These are phyloP conservation scores for Argyrosomus japonicus DNA, from an alignment of 2,113 vertebrate genomes.

Conservation along the genomic window DNA sequence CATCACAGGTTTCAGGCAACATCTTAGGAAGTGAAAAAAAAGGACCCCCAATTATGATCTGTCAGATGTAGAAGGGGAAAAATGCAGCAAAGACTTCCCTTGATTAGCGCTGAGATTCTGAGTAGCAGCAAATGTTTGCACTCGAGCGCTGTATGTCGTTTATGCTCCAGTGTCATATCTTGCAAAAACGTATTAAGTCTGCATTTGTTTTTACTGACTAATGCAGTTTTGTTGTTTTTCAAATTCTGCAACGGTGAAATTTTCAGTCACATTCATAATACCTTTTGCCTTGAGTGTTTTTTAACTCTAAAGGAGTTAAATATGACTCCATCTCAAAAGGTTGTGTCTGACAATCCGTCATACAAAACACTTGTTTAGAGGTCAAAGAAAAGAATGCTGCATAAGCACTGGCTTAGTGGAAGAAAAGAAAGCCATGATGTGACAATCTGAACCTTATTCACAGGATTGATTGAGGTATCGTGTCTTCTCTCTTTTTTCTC, in stretches of 20 bases:
- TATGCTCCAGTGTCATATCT: slow-evolving; percentile 47
- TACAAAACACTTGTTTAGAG: slow-evolving; percentile 78
- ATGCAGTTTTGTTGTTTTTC: slow-evolving; percentile 72
- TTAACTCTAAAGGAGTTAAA: slow-evolving; percentile 56
- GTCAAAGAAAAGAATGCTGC: slow-evolving; percentile 79
- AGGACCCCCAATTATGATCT: slow-evolving; percentile 72
- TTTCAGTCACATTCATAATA: slow-evolving; percentile 57
- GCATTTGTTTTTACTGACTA: slow-evolving; percentile 68
- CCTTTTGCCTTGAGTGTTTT: slow-evolving; percentile 55
- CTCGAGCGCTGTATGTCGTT: slow-evolving; percentile 43
- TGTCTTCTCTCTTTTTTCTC: slow-evolving; percentile 77
- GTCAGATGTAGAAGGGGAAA: slow-evolving; percentile 64
- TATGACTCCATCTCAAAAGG: slow-evolving; percentile 65
- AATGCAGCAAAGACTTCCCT: slow-evolving; percentile 65
- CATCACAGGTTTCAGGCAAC: slow-evolving; percentile 63
- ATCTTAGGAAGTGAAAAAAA: slow-evolving; percentile 57
- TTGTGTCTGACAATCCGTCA: slow-evolving; percentile 73
- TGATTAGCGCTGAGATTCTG: slow-evolving; percentile 61
- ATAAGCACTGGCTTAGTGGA: slow-evolving; percentile 75
- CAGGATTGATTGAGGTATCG: slow-evolving; percentile 82
- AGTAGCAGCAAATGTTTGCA: slow-evolving; percentile 57
- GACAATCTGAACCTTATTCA: slow-evolving; percentile 78
- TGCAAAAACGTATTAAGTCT: slow-evolving; percentile 53
- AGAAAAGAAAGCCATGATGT: slow-evolving; percentile 71
- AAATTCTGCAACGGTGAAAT: slow-evolving; percentile 56